These are phyloP conservation scores for Drosophila nigromelanica DNA, from an alignment of 1,140 invertebrate species.

Conservation along the genomic window DNA sequence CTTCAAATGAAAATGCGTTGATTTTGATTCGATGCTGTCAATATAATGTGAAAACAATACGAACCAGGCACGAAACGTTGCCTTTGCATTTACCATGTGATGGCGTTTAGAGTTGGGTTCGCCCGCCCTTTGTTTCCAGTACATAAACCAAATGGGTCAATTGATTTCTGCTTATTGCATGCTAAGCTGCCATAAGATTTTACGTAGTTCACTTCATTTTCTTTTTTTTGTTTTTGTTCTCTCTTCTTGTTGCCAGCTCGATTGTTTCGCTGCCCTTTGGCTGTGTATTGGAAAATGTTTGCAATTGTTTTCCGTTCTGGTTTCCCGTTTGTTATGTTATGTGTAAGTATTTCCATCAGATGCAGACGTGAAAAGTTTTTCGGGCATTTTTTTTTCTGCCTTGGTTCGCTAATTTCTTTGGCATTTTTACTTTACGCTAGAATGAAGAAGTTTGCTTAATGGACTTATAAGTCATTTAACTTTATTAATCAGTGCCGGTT, in stretches of 20 bases:
- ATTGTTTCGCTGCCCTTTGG: slow-evolving; percentile 28
- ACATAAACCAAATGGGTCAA: slow-evolving; percentile 78
- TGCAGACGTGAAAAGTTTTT: slow-evolving; percentile 63
- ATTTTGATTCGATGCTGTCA: slow-evolving; percentile 63
- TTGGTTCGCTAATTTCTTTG: slow-evolving; percentile 64
- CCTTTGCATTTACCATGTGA: slow-evolving; percentile 28
- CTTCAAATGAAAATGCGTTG: slow-evolving; percentile 58
- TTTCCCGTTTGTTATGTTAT: slow-evolving; percentile 49
- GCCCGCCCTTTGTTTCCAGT: slow-evolving; percentile 53
- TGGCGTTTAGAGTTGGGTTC: slow-evolving; percentile 27
- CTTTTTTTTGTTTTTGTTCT: slow-evolving; percentile 2
- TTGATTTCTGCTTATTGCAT: slow-evolving; percentile 78
- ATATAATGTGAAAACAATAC: slow-evolving; percentile 64
- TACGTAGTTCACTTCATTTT: slow-evolving; percentile 36
- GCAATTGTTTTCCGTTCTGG: slow-evolving; percentile 54
- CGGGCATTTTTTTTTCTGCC: slow-evolving; percentile 13
- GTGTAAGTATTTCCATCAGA: slow-evolving; percentile 65
- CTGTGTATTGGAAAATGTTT: slow-evolving; percentile 58
- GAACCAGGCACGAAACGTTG: slow-evolving; percentile 5
- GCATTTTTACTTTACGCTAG: slow-evolving; percentile 67
- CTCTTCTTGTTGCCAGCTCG: slow-evolving; percentile 12
- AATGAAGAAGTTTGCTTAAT: slow-evolving; percentile 71
- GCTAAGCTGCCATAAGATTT: slow-evolving; percentile 71
- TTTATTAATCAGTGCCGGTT: slow-evolving; percentile 74
- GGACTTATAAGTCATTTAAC: slow-evolving; percentile 76